Evolutionary conservation across 2,888 invertebrate genomes (phyloP).

Genomic region (Platycnemis pennipes): DNA sequence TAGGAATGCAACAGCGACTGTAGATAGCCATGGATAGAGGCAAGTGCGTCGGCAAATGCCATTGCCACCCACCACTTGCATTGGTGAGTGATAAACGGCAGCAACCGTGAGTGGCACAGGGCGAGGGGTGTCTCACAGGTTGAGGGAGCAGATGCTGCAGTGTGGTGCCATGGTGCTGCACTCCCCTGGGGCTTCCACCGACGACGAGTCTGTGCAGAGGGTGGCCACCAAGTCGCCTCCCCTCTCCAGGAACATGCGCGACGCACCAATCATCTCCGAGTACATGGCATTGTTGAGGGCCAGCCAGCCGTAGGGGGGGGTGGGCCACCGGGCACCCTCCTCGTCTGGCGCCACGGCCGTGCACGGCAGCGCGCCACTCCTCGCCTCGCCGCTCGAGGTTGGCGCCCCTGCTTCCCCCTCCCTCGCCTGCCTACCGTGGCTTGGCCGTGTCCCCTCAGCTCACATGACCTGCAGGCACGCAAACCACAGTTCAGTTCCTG

Average conservation of each 20-base stretch:
- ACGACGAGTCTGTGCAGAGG: no score
- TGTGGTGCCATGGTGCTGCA: no score
- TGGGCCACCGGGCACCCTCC: conserved; percentile 57
- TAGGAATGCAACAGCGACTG: no score
- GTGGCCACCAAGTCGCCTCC: no score
- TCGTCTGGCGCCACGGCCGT: not conserved
- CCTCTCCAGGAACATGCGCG: conserved; percentile 73
- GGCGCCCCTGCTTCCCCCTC: conserved; percentile 69
- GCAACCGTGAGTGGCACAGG: no score
- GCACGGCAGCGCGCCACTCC: conserved; percentile 9
- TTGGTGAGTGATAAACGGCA: no score
- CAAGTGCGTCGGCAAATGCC: no score
- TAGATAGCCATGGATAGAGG: no score
- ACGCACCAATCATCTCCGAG: conserved; percentile 73
- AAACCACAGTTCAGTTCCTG: not conserved
- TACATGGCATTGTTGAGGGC: conserved; percentile 73
- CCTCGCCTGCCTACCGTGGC: conserved; percentile 72
- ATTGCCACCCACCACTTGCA: no score
- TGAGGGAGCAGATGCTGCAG: conserved; percentile 75
- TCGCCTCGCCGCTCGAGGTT: conserved; percentile 70
- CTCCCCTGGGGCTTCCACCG: no score
- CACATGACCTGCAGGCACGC: conserved; percentile 79
- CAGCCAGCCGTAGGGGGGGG: conserved; percentile 73
- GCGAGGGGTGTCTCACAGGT: no score
- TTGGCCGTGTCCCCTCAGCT: conserved; percentile 79